These are phyloP conservation scores for Eilema depressum DNA, from an alignment of 2,888 invertebrate species.

Conservation along the genomic window DNA sequence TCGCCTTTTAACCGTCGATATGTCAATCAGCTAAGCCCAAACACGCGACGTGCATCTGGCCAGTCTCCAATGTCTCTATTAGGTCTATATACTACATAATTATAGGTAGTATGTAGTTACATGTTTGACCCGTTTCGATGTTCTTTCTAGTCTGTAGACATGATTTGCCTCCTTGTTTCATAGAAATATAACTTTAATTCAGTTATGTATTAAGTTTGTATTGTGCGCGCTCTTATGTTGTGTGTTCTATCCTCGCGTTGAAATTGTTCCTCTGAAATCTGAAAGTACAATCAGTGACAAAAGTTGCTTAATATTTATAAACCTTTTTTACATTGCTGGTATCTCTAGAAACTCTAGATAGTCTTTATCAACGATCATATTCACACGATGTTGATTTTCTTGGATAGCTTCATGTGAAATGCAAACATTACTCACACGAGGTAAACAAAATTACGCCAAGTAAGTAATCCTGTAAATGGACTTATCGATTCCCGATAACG, in stretches of 20 bases:
- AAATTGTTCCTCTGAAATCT: too few species aligned
- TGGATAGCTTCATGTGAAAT: constrained; percentile 3
- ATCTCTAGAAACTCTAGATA: neutral
- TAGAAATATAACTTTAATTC: neutral
- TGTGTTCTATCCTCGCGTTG: too few species aligned
- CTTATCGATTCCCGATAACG: constrained; percentile 41
- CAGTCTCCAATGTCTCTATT: neutral
- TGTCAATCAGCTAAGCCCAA: constrained; percentile 1
- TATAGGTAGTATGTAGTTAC: too few species aligned
- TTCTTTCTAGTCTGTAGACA: too few species aligned
- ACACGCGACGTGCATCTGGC: neutral
- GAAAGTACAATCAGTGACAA: too few species aligned
- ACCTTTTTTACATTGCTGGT: too few species aligned
- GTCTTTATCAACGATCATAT: neutral
- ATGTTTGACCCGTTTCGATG: too few species aligned
- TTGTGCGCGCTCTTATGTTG: too few species aligned
- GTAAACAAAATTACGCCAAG: constrained; percentile 6
- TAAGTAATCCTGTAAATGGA: constrained; percentile 62
- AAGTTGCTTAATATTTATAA: too few species aligned
- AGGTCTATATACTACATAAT: neutral
- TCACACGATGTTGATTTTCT: neutral
- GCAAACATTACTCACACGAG: neutral
- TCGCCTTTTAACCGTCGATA: too few species aligned
- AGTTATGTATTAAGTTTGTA: neutral
- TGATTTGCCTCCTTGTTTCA: too few species aligned